Evolutionary conservation across 2,113 vertebrate genomes (phyloP), one percentile per base, ranked within the genome.

Genomic region (Pycnonotus jocosus): DNA sequence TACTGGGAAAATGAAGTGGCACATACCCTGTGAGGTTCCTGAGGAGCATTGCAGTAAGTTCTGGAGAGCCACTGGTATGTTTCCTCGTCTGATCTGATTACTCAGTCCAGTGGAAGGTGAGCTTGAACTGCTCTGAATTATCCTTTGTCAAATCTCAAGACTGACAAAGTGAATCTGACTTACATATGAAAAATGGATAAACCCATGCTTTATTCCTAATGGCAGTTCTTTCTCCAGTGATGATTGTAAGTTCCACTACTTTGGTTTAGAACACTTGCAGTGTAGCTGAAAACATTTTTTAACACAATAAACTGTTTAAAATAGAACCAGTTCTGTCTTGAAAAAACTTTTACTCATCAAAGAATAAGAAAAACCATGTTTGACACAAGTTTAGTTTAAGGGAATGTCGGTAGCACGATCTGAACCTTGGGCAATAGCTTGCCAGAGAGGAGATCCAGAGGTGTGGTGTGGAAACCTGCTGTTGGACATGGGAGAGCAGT

Each of bases 181-280:
- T 95, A 74, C 92, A 96, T 97, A 96, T 95, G 95, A 94, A 90
- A 95, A 95, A 92, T 90, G 80, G 82, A 97, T 96, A 96, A 95
- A 66, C 11, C 44, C n/a, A 7, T 2, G 6, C 79, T 93, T 95
- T 94, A 96, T 95, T 90, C 86, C 72, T 92, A 81, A 86, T 92
- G 90, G 80, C 93, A 95, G 88, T 44, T 84, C 82, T 84, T 95
- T 94, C 91, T 96, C 65, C 65, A 76, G 79, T 11, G 13, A 72
- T 81, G 82, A 90, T 4, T 83, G 44, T 78, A 92, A 90, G 87
- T 78, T 88, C 82, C 69, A 74, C 80, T 74, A 57, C 61, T 81
- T 93, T 81, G 92, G 62, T 35, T 94, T 88, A 88, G 60, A 93
- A 70, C 80, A 56, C 60, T 95, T 90, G 61, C 79, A 81, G 13